phyloP scores from a whole-genome alignment of 1,140 invertebrate genomes.

The Leptopilina boulardi region DNA sequence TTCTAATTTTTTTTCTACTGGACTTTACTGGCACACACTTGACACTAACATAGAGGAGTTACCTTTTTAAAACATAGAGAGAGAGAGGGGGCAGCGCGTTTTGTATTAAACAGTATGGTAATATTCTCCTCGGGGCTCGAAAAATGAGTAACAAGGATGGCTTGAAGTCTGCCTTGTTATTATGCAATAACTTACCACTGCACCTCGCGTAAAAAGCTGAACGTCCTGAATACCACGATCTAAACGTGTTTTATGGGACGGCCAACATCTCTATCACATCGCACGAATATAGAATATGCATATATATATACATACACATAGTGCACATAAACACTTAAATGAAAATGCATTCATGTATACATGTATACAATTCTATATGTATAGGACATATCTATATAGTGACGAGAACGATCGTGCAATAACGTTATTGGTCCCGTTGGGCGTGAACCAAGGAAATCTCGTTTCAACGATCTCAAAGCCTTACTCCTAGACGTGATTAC shows the following conservation, averaged over 20 bases:
- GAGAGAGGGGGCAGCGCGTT: conserved; percentile 59
- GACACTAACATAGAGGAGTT: conserved; percentile 40
- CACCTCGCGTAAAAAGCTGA: conserved; percentile 48
- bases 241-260: conserved; percentile 69
- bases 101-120: conserved; percentile 74
- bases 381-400: conserved; percentile 36
- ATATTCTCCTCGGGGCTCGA: conserved; percentile 60
- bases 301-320: conserved; percentile 49
- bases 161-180: conserved; percentile 69
- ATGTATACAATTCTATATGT: conserved; percentile 37
- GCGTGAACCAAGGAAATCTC: conserved; percentile 30
- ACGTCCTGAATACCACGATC: conserved; percentile 45
- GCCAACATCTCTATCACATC: conserved; percentile 71
- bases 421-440: conserved; percentile 55
- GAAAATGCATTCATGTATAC: conserved; percentile 61
- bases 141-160: conserved; percentile 71
- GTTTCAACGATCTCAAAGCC: conserved; percentile 24
- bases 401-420: conserved; percentile 60
- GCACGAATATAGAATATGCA: conserved; percentile 62
- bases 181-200: conserved; percentile 74
- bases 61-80: no score
- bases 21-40: conserved; percentile 49
- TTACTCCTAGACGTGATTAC: conserved; percentile 33
- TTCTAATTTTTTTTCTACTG: no score
- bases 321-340: conserved; percentile 48